Conservation (phyloP, 2,797 vertebrate species). For the Tenualosa thibaudeaui region DNA sequence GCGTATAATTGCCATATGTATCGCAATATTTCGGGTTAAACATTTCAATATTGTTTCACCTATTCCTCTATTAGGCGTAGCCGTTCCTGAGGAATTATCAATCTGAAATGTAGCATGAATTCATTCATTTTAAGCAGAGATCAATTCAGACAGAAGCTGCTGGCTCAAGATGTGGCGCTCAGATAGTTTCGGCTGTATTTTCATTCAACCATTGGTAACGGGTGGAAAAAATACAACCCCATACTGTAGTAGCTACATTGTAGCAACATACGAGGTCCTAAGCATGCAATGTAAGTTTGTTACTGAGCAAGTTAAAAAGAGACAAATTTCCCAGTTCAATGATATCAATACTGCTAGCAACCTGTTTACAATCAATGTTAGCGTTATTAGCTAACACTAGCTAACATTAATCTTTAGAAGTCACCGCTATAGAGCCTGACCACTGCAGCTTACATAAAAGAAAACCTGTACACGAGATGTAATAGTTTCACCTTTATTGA, state of each 20-base stretch:
- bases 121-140: background rate
- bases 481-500: background rate
- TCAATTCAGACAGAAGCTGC: background rate
- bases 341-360: background rate
- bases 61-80: background rate
- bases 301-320: background rate
- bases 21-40: background rate
- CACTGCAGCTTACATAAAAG: background rate
- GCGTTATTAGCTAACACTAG: slow-evolving; percentile 23
- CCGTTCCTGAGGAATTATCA: background rate
- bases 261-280: background rate
- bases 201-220: background rate
- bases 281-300: background rate
- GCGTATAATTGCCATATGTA: background rate
- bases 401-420: slow-evolving; percentile 34
- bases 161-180: slow-evolving; percentile 8
- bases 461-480: background rate
- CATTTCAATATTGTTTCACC: background rate
- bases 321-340: background rate
- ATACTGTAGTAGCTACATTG: background rate
- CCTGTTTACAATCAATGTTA: slow-evolving; percentile 8
- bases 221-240: background rate
- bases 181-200: background rate
- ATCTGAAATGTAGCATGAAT: background rate
- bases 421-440: slow-evolving; percentile 59